Base-by-base conservation (phyloP, 2,113 vertebrate species). In the Genyomyrus donnyi region DNA sequence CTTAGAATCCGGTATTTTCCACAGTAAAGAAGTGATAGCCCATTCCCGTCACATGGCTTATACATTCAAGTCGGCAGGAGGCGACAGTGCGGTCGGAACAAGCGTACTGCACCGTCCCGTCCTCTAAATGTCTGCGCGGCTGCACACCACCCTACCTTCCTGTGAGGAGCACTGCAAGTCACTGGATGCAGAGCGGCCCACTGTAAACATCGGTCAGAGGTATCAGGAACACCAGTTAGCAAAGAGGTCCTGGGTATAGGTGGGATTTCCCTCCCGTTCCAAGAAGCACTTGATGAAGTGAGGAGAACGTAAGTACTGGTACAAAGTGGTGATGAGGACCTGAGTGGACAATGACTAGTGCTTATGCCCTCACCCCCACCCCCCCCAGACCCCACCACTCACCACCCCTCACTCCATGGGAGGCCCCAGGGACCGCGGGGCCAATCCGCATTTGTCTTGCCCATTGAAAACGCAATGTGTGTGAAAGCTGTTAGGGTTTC, bases 51-150 rank as follows among this genome's bases (percentile, higher is more conserved):
- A 0, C 88, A 53, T 89, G 88, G 24, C 88, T 49, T 10, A 56
- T 84, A 89, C 88, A 89, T 89, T 89, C 88, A 89, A 42, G 88
- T 89, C 50, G 88, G 88, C 53, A 84, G 31, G 35, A 83, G 50
- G 39, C 4, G 13, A 52, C 46, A 80, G 88, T 53, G 21, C 62
- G 13, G 27, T 17, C 49, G 74, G 80, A 83, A 39, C 24, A 27
- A 52, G n/a, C 5, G 27, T 24, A 19, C 21, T 19, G 35, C 58
- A 31, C 39, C 2, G 21, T 45, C 88, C 45, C 10, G 5, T 21
- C 74, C 88, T 31, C 17, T 31, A 39, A 3, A 10, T 11, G 86
- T 48, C 50, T 3, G 52, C n/a, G 8, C 15, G 50, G 19, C 17
- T 35, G 4, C n/a, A 39, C 49, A 5, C 88, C 48, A 83, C 5